These are phyloP conservation scores for Drosophila nebulosa DNA, from an alignment of 1,140 invertebrate species.

Conservation along the genomic window DNA sequence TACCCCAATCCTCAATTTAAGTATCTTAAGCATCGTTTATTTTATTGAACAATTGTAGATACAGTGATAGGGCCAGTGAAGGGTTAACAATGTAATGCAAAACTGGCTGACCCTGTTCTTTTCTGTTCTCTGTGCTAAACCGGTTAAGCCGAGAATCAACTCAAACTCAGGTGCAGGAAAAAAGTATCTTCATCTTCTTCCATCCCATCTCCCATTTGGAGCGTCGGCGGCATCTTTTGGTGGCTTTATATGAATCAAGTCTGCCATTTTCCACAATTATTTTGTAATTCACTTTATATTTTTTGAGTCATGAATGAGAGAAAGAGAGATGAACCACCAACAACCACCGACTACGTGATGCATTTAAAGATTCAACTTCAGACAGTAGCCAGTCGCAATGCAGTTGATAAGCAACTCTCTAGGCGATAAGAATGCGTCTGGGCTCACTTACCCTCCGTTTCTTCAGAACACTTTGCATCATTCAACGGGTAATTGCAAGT, in stretches of 20 bases:
- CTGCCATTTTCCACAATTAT: not conserved
- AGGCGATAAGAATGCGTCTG: not conserved
- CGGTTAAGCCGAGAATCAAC: conserved; percentile 42
- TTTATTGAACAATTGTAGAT: not conserved
- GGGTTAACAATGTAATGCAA: not conserved
- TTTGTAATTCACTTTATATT: not conserved
- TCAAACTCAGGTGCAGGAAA: conserved; percentile 24
- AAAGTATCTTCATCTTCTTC: conserved; percentile 1
- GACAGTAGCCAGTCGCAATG: not conserved
- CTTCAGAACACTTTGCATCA: not conserved
- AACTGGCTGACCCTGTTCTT: conserved; percentile 74
- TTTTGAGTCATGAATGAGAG: not conserved
- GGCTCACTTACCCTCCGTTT: not conserved
- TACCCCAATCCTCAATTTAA: no score
- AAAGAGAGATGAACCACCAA: not conserved
- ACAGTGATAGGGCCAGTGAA: not conserved
- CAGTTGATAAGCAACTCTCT: not conserved
- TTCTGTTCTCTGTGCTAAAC: conserved; percentile 36
- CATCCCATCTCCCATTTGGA: not conserved
- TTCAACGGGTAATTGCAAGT: not conserved
- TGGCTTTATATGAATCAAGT: not conserved
- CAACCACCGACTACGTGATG: not conserved
- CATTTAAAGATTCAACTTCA: not conserved
- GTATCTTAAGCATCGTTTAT: not conserved
- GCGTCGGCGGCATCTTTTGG: conserved; percentile 1